Evolutionary conservation across 2,888 invertebrate species (phyloP).

Genomic region (Rhorus exstirpatorius): DNA sequence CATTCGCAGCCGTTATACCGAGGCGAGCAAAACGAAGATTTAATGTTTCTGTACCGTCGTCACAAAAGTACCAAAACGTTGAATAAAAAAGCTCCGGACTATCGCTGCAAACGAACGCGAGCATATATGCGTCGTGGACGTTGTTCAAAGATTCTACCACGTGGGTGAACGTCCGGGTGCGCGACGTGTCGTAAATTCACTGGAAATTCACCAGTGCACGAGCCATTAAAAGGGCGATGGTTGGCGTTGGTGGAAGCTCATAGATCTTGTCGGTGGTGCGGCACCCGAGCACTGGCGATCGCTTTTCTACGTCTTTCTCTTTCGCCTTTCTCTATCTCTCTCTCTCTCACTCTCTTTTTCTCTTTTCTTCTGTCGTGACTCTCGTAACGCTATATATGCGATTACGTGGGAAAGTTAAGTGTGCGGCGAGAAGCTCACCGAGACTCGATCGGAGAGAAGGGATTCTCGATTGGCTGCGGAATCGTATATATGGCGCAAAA

Average conservation of each 20-base stretch:
- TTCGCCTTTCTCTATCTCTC: constrained; percentile 10
- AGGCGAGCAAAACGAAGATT: constrained; percentile 6
- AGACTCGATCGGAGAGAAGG: constrained; percentile 41
- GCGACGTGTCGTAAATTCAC: constrained; percentile 50
- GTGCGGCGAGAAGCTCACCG: constrained; percentile 58
- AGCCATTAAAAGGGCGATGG: constrained; percentile 56
- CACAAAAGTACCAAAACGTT: not conserved
- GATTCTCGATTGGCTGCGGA: constrained; percentile 43
- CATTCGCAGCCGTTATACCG: not conserved
- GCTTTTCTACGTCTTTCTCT: constrained; percentile 41
- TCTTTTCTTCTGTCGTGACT: constrained; percentile 36
- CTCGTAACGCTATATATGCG: constrained; percentile 42
- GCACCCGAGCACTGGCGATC: constrained; percentile 31
- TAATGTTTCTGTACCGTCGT: constrained; percentile 10
- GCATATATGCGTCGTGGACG: not conserved
- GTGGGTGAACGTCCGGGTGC: constrained; percentile 45
- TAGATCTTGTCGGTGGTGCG: constrained; percentile 48
- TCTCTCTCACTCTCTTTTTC: not conserved
- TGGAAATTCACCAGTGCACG: constrained; percentile 46
- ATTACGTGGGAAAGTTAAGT: constrained; percentile 68
- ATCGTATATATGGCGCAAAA: constrained; percentile 36
- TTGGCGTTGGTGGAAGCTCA: constrained; percentile 42
- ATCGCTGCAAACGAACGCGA: not conserved
- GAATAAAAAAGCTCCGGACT: constrained; percentile 25
- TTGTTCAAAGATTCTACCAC: constrained; percentile 37